Evolutionary conservation across 2,113 vertebrate species (phyloP).

Genomic region (Protobothrops mucrosquamatus): DNA sequence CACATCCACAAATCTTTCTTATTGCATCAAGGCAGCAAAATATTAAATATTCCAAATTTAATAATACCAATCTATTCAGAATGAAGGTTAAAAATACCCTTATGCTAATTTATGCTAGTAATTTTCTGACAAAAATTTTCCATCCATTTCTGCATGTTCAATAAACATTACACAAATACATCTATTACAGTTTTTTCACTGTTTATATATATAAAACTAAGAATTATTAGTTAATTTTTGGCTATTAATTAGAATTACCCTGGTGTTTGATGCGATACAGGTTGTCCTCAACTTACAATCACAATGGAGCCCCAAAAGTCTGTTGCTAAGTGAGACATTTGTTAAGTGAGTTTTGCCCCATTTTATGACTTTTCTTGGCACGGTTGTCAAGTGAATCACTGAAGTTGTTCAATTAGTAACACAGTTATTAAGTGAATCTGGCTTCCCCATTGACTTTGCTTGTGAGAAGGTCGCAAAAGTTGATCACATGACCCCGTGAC

Average conservation of each 20-base stretch:
- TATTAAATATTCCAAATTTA: not conserved
- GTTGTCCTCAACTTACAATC: not conserved
- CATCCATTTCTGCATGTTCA: not conserved
- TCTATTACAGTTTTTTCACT: not conserved
- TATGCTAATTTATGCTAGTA: not conserved
- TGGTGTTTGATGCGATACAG: not conserved
- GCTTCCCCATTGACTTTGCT: not conserved
- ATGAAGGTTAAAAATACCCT: not conserved
- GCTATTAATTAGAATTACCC: not conserved
- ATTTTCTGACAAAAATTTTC: not conserved
- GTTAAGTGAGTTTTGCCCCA: not conserved
- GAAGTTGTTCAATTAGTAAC: not conserved
- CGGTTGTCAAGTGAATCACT: not conserved
- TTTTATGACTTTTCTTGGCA: not conserved
- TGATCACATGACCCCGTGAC: not conserved
- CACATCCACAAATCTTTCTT: not conserved
- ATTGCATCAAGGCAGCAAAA: not conserved
- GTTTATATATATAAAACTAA: not conserved
- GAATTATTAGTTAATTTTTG: not conserved
- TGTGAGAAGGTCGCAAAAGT: not conserved
- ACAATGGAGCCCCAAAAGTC: not conserved
- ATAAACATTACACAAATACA: not conserved
- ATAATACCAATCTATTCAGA: not conserved
- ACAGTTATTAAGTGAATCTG: not conserved
- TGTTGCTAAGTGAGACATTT: not conserved